A percentile compares a stretch with the other conserved stretches of the same genome.
Conservation (phyloP, 1,140 invertebrate genomes). For the Tyrophagus putrescentiae region DNA sequence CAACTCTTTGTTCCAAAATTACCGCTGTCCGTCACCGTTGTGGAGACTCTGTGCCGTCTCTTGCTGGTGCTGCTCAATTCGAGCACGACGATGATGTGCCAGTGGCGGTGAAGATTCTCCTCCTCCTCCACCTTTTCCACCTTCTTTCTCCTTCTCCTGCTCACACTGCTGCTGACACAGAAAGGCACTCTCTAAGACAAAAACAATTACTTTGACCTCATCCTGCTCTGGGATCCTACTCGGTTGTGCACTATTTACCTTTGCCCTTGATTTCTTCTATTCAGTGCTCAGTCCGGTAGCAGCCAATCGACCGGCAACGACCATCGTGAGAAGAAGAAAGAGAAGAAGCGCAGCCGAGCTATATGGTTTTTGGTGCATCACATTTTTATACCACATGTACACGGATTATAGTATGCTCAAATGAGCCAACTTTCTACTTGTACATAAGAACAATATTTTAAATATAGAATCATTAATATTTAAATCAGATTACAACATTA, state of each 20-base stretch:
- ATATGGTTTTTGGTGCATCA: no score
- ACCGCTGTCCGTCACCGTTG: not conserved
- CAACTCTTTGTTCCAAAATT: conserved; percentile 5
- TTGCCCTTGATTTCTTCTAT: conserved; percentile 4
- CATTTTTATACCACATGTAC: no score
- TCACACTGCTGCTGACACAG: not conserved
- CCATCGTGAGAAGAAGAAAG: no score
- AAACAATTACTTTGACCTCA: not conserved
- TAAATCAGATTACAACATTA: no score
- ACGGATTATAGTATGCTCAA: no score
- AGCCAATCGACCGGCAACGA: no score
- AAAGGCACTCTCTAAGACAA: not conserved
- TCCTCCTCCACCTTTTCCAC: not conserved
- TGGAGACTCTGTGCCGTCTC: no score
- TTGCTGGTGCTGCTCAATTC: not conserved
- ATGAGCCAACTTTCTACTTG: no score
- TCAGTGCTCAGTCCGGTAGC: no score
- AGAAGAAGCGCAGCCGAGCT: no score
- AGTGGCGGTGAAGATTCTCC: not conserved
- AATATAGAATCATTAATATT: no score
- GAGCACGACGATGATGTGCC: not conserved
- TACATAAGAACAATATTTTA: no score
- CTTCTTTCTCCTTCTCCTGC: not conserved
- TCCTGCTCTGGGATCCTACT: not conserved
- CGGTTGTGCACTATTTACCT: conserved; percentile 8